Percentiles rank a stretch among this genome's conserved stretches.
Conservation (phyloP, 2,113 vertebrate species). For the Mesembrinibis cayennensis region DNA sequence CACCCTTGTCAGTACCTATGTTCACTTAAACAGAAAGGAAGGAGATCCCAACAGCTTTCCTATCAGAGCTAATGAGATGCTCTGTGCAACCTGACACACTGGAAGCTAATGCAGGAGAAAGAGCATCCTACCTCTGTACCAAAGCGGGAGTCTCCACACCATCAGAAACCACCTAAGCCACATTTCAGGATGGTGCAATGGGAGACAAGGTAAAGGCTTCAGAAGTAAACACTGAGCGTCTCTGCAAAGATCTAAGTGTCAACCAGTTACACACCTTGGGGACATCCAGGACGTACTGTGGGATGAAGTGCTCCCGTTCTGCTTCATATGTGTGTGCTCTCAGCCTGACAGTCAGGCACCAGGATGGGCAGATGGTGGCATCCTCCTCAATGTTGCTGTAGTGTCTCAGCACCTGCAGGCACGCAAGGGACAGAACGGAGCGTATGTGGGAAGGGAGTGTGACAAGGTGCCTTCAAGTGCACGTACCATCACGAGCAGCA, state of each 20-base stretch:
- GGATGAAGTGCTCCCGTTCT: conserved; percentile 76
- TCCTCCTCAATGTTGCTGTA: conserved; percentile 73
- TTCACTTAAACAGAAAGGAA: neutral
- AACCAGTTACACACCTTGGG: conserved; percentile 69
- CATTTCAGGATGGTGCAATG: neutral
- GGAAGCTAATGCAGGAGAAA: neutral
- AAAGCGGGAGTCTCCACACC: neutral
- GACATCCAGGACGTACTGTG: conserved; percentile 77
- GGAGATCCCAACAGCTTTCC: neutral
- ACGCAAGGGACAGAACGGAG: neutral
- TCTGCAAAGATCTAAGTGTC: neutral
- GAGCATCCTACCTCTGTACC: neutral
- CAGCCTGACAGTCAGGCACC: conserved; percentile 84
- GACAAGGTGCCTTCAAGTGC: neutral
- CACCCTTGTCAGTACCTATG: neutral
- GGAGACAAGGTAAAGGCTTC: neutral
- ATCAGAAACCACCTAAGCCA: neutral
- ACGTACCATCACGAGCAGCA: neutral
- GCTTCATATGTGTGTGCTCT: conserved; percentile 82
- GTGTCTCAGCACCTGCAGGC: conserved; percentile 72
- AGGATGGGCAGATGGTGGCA: conserved; percentile 79
- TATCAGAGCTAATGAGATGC: neutral
- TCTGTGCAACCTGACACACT: neutral
- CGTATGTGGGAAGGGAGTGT: neutral
- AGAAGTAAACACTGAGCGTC: neutral